Conservation (phyloP, 2,888 invertebrate species). For the Cheilosia variabilis region DNA sequence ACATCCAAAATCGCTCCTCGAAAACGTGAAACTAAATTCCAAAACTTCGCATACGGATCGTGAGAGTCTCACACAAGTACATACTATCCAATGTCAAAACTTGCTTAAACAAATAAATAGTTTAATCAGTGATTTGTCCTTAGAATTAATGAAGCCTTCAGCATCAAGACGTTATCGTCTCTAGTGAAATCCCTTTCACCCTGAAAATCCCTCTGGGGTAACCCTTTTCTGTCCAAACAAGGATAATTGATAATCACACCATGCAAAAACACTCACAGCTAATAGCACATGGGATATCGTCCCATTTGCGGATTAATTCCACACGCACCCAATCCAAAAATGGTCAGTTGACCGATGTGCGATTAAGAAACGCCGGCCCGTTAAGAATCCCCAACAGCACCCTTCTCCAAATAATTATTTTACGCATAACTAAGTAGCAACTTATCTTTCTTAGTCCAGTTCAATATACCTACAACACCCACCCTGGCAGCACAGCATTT, state of each 20-base stretch:
- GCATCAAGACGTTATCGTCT: background rate
- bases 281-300: conserved; percentile 63
- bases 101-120: too few relatives aligned
- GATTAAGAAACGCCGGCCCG: conserved; percentile 56
- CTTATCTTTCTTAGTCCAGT: conserved; percentile 76
- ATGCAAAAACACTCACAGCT: conserved; percentile 34
- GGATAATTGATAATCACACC: conserved; percentile 66
- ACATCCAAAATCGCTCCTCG: too few relatives aligned
- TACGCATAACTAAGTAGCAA: conserved; percentile 74
- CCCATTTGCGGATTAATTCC: conserved; percentile 70
- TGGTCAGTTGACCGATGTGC: conserved; percentile 71
- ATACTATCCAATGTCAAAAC: too few relatives aligned
- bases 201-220: conserved; percentile 21
- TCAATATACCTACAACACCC: conserved; percentile 39
- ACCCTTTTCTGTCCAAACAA: conserved; percentile 50
- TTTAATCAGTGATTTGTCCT: background rate
- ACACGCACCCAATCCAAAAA: conserved; percentile 9
- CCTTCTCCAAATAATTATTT: conserved; percentile 72
- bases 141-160: background rate
- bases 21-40: too few relatives aligned
- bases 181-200: background rate
- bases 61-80: too few relatives aligned
- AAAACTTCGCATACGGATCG: too few relatives aligned
- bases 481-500: background rate
- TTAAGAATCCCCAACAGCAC: conserved; percentile 29